Percentiles rank a stretch among this genome's conserved stretches.
Conservation (phyloP, 2,113 vertebrate genomes). For the Corythaixoides concolor region DNA sequence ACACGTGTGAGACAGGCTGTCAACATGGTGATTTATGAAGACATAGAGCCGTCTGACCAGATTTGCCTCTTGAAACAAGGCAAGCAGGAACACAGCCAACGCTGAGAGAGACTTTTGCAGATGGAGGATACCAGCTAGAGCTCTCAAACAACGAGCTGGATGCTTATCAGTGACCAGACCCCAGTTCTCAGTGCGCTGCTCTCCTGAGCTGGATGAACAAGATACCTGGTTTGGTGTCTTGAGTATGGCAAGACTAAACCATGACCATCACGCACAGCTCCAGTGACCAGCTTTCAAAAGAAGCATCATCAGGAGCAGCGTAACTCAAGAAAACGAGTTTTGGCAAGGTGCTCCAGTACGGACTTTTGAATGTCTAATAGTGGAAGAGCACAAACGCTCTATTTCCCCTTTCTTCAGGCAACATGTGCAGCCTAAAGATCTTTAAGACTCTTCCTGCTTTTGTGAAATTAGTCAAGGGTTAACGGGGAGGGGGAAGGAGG, state of each 20-base stretch:
- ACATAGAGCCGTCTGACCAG: background rate
- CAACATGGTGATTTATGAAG: background rate
- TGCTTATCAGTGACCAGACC: background rate
- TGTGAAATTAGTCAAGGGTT: background rate
- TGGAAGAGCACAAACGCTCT: fast-evolving
- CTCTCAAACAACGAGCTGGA: fast-evolving
- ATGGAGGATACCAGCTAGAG: background rate
- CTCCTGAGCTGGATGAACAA: background rate
- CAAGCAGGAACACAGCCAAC: background rate
- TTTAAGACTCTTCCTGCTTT: background rate
- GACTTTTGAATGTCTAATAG: background rate
- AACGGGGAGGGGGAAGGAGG: background rate
- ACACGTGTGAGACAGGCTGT: background rate
- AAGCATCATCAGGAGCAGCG: fast-evolving
- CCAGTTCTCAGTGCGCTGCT: fast-evolving
- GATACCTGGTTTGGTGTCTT: background rate
- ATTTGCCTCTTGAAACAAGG: background rate
- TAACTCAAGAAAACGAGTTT: background rate
- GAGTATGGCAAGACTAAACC: background rate
- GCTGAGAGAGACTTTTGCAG: background rate
- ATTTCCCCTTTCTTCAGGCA: background rate
- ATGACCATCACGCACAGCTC: background rate
- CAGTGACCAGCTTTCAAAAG: background rate
- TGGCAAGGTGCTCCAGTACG: fast-evolving
- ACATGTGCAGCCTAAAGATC: background rate